phyloP scores from a whole-genome alignment of 2,888 invertebrate species.

The Eucera pruinosa region DNA sequence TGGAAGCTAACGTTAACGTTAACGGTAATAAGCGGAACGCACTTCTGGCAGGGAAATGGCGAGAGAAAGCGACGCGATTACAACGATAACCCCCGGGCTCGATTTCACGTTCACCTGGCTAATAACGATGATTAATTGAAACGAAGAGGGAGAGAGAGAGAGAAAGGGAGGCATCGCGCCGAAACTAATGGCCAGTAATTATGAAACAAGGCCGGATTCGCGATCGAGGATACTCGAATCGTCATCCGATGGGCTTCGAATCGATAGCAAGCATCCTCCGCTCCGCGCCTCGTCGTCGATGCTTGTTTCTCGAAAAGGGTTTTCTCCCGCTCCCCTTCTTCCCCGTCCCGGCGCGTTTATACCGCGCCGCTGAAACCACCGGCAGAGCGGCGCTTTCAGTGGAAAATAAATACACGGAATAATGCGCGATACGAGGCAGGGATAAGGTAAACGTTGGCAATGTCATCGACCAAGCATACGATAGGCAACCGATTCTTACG shows the following conservation, averaged over 20 bases:
- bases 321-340: too few species aligned
- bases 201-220: constrained; percentile 9
- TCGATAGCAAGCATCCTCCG: background rate
- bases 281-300: background rate
- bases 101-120: constrained; percentile 27
- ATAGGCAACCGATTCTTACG: too few species aligned
- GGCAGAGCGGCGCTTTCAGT: background rate
- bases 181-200: constrained; percentile 35
- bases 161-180: background rate
- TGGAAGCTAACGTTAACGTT: constrained; percentile 19
- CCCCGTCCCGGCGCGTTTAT: too few species aligned
- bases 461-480: too few species aligned
- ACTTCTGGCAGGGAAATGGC: constrained; percentile 11
- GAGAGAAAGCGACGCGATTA: constrained; percentile 21
- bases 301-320: too few species aligned
- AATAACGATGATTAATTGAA: constrained; percentile 26
- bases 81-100: constrained; percentile 16
- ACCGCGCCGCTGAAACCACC: too few species aligned
- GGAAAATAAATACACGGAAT: background rate
- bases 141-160: background rate
- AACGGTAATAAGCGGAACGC: constrained; percentile 23
- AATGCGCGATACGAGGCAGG: too few species aligned
- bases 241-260: background rate
- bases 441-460: too few species aligned
- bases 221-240: constrained; percentile 5